Base-by-base conservation (phyloP, 2,113 vertebrate species). In the Pica pica region DNA sequence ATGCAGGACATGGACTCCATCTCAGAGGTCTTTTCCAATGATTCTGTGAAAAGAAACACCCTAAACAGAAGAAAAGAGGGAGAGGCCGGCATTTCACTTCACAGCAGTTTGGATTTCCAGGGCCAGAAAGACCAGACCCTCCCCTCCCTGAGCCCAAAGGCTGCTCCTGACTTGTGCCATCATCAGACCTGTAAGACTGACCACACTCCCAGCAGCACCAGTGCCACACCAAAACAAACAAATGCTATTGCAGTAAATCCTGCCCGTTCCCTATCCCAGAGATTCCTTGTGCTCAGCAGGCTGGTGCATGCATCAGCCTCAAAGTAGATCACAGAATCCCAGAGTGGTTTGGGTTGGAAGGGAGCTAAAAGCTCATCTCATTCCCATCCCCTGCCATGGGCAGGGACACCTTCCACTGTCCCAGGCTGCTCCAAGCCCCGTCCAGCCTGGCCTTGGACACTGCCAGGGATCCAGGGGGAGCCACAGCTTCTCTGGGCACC, bases 361-460 rank as follows among this genome's bases (percentile, higher is more conserved):
- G 27, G 23, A 8, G 0, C 23, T 59, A 7, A 37, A 59, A 59
- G 10, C 5, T 2, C 52, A 44, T 24, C 47, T 16, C 33, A 26
- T 42, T 9, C 50, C 50, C 35, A 22, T 42, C 13, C 7, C 53
- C 14, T 64, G 42, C 42, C 37, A 57, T 6, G 12, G 35, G 2
- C 50, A 65, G 4, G 37, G 52, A 70, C 39, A n/a, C 4, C 7
- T 53, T 1, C 44, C 27, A 5, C 31, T 1, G 0, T 1, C 3
- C 35, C 59, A 65, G 33, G 15, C 0, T 37, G 50, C 6, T 44
- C 68, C 30, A 26, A 41, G 5, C 44, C 24, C 24, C 3, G 1
- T 17, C 52, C 84, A 61, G 0, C 42, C 37, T 65, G 42, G 21
- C 26, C 27, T 37, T 2, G 68, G 27, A 1, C 27, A 52, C 7